phyloP scores from a whole-genome alignment of 2,888 invertebrate species.

The Clanis bilineata region DNA sequence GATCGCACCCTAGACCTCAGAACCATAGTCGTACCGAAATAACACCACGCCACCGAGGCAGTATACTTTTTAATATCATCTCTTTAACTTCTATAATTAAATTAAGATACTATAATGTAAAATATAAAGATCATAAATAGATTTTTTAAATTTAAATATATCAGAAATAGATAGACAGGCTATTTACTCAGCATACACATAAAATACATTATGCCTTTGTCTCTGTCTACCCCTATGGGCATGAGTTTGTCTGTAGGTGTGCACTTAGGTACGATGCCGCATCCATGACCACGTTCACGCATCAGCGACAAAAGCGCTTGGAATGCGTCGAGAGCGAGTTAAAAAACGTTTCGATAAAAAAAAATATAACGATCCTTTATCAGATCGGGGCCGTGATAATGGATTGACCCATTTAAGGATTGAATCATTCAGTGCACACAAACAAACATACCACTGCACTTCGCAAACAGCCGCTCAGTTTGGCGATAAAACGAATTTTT shows the following conservation, averaged over 20 bases:
- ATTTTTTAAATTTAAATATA: no score
- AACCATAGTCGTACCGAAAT: no score
- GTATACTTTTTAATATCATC: no score
- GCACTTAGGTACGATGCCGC: conserved; percentile 22
- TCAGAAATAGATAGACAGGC: no score
- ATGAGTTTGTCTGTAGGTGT: no score
- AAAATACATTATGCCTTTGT: conserved; percentile 1
- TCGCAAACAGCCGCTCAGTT: neutral
- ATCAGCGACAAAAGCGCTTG: conserved; percentile 41
- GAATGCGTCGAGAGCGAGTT: conserved; percentile 61
- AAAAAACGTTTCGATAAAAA: conserved; percentile 44
- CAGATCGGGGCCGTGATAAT: conserved; percentile 73
- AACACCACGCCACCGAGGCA: no score
- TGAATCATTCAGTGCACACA: conserved; percentile 64
- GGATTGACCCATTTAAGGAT: conserved; percentile 75
- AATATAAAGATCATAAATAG: no score
- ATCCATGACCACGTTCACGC: conserved; percentile 39
- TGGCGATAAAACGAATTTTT: neutral
- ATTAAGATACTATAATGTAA: no score
- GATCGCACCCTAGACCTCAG: no score
- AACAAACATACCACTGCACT: conserved; percentile 33
- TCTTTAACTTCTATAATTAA: no score
- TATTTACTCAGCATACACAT: no score
- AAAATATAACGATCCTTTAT: conserved; percentile 69
- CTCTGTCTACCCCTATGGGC: no score